phyloP scores from a whole-genome alignment of 2,888 invertebrate genomes.

The Sarcophaga caerulescens region DNA sequence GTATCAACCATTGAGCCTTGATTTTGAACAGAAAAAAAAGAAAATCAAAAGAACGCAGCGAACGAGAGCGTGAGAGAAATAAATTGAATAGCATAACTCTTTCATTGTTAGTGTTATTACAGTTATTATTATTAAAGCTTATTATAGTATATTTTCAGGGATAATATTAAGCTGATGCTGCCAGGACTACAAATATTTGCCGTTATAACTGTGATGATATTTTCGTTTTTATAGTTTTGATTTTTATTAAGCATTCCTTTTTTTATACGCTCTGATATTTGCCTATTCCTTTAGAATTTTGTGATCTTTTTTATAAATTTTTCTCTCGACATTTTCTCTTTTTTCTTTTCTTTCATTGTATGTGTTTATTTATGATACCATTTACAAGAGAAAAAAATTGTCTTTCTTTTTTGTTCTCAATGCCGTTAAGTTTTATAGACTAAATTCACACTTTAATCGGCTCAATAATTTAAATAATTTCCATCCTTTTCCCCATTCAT shows the following conservation, averaged over 20 bases:
- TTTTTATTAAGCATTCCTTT: not conserved
- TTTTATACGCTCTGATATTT: conserved; percentile 10
- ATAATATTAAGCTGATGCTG: conserved; percentile 40
- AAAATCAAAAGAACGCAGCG: not conserved
- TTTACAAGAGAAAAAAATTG: conserved; percentile 20
- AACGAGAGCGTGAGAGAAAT: not conserved
- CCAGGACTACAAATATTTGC: not conserved
- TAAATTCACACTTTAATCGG: conserved; percentile 46
- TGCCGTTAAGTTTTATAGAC: conserved; percentile 25
- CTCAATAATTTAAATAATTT: conserved; percentile 33
- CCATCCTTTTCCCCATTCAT: too few species aligned
- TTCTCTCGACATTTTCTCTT: not conserved
- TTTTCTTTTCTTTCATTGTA: not conserved
- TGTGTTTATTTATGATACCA: conserved; percentile 53
- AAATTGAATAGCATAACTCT: conserved; percentile 63
- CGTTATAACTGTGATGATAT: conserved; percentile 47
- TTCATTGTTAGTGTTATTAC: conserved; percentile 44
- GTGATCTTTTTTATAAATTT: not conserved
- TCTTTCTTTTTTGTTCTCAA: not conserved
- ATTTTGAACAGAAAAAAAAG: not conserved
- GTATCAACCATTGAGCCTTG: not conserved
- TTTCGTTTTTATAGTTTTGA: conserved; percentile 32
- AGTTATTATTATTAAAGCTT: conserved; percentile 50
- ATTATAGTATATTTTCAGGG: conserved; percentile 15
- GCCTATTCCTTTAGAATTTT: not conserved